phyloP scores from a whole-genome alignment of 2,113 vertebrate genomes.

The Kryptolebias marmoratus region DNA sequence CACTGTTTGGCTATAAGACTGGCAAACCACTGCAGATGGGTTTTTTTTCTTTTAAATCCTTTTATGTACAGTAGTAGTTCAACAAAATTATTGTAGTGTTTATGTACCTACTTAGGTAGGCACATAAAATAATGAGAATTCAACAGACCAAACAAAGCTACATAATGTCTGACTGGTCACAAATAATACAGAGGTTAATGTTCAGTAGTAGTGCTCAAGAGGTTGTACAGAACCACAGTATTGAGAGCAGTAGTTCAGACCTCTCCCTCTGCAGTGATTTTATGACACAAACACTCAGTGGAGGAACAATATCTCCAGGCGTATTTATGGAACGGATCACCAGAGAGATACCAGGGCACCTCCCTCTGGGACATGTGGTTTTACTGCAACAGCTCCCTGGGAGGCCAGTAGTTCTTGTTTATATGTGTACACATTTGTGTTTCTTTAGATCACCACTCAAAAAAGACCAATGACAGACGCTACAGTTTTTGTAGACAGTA shows the following conservation, averaged over 20 bases:
- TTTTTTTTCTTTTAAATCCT: slow-evolving; percentile 1
- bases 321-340: slow-evolving; percentile 57
- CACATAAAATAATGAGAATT: slow-evolving; percentile 6
- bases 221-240: not conserved
- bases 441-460: slow-evolving; percentile 32
- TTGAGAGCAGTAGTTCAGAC: slow-evolving; percentile 16
- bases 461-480: slow-evolving; percentile 16
- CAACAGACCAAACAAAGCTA: slow-evolving; percentile 11
- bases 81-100: not conserved
- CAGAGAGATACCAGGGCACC: slow-evolving; percentile 54
- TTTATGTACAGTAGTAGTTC: not conserved
- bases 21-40: slow-evolving; percentile 42
- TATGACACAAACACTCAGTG: slow-evolving; percentile 4
- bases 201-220: slow-evolving; percentile 11
- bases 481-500: slow-evolving; percentile 29
- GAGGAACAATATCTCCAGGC: slow-evolving; percentile 44
- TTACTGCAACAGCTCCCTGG: slow-evolving; percentile 48
- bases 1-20: slow-evolving; percentile 30
- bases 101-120: not conserved
- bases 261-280: slow-evolving; percentile 10
- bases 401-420: slow-evolving; percentile 42
- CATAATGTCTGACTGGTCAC: slow-evolving; percentile 3
- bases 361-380: slow-evolving; percentile 66
- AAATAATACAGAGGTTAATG: not conserved
- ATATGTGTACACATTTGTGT: slow-evolving; percentile 38